Base-by-base conservation (phyloP, 2,888 invertebrate species). In the Gastracanthus pulcherrimus region DNA sequence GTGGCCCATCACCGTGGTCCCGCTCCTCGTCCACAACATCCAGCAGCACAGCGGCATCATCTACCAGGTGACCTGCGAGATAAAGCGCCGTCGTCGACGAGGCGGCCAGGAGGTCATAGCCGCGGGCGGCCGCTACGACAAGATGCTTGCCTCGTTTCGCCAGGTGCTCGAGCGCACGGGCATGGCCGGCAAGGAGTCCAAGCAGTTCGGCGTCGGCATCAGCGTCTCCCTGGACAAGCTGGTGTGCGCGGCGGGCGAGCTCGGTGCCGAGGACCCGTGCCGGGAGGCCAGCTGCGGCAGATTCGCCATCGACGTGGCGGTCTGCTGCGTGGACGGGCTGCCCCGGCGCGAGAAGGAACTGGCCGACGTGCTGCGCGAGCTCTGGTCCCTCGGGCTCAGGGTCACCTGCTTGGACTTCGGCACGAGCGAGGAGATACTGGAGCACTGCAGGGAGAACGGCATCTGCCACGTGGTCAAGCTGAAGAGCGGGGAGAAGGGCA, bases 101-200 rank as follows among this genome's bases (percentile, higher is more conserved):
- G 91, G 91, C 23, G 94, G 92, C 84, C 94, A 92, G 86, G 96
- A 94, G 84, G 94, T 98, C 0, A 93, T 98, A 60, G 98, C 98
- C 0, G 96, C 95, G 7, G 98, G 98, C 0, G 98, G 98, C 51
- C 94, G 98, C 86, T 99, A 98, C 87, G 98, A 98, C 90, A 94
- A 94, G 11, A 93, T 98, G 92, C 94, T 98, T 16, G 92, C 94
- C 74, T 94, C 94, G 72, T 96, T 95, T 87, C 94, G 95, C 92
- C 94, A 93, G 84, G 92, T 93, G 5, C 90, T 92, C 3, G 91
- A 92, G 62, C 86, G 89, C 23, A 89, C 91, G 0, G 90, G 89
- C 41, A 87, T 89, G 87, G 85, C 89, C 3, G 86, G 86, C 66
- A 90, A 88, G 62, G 91, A 92, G 69, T 86, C 88, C 0, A 89